Conservation (phyloP, 2,888 invertebrate species). For the Pollenia griseotomentosa region DNA sequence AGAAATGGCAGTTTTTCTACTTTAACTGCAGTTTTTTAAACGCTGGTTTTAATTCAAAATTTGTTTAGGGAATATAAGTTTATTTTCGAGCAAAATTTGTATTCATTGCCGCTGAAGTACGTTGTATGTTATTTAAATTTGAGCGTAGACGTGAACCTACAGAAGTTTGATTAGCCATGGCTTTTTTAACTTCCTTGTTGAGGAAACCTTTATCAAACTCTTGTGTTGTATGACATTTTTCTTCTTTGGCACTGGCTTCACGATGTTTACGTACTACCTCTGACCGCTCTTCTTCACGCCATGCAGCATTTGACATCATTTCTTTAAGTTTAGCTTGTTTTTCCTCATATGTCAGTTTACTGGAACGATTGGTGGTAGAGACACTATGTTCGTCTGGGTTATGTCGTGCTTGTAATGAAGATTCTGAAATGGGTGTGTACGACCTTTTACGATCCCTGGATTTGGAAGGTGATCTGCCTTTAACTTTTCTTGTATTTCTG, state of each 20-base stretch:
- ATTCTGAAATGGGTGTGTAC: constrained; percentile 15
- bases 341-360: constrained; percentile 85
- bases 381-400: neutral
- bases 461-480: constrained; percentile 28
- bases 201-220: constrained; percentile 86
- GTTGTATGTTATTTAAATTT: constrained; percentile 95
- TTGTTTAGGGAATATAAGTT: constrained; percentile 1
- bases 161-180: constrained; percentile 87
- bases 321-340: constrained; percentile 89
- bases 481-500: constrained; percentile 20
- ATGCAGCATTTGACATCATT: constrained; percentile 93
- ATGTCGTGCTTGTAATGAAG: neutral
- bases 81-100: constrained; percentile 91
- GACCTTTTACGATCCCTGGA: constrained; percentile 22
- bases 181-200: constrained; percentile 83
- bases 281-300: constrained; percentile 88
- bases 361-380: neutral
- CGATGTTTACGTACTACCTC: constrained; percentile 87
- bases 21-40: too few species aligned
- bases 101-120: constrained; percentile 92
- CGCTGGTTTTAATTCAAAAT: constrained; percentile 5
- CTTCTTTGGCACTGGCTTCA: constrained; percentile 86
- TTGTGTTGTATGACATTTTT: constrained; percentile 83
- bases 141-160: constrained; percentile 94
- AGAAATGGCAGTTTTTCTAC: too few species aligned